Evolutionary conservation across 2,888 invertebrate species (phyloP), one percentile per base, ranked within the genome.

Genomic region (Agrochola lota): DNA sequence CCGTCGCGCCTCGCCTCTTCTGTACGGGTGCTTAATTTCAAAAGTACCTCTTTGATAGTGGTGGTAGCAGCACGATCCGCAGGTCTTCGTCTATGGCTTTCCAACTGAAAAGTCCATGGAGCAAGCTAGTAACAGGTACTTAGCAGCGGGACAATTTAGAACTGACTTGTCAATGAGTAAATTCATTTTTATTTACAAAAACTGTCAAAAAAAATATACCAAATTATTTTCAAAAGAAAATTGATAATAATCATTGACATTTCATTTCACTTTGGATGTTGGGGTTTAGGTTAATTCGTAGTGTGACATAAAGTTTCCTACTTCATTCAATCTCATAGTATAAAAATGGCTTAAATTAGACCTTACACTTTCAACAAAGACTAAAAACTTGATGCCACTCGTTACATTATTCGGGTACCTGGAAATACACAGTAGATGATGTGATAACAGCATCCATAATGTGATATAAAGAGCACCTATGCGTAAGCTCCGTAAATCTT

Each of bases 61-160:
- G 90, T 87, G 81, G 86, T 69, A 81, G 85, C 78, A 68, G 87
- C 79, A 52, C 71, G 62, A 69, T 75, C 80, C 80, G 83, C 74
- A 74, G 80, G 77, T 93, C 94, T 92, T 94, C 95, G 87, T 92
- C 90, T 91, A 90, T 80, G 89, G 90, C 89, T 91, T 94, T 91
- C 95, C 95, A 96, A 95, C 96, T 96, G 96, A 96, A 96, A 96
- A 96, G 96, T 94, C 96, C 96, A 96, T 95, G 93, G 93, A 94
- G 94, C 93, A 94, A 93, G 94, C 95, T 96, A 96, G 94, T 95
- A 95, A 93, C 89, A 91, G 89, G 92, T 88, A 90, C 92, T 92
- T 91, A 89, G 82, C 86, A 91, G 84, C 82, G 85, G 79, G 87
- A 87, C 80, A 81, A 80, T 68, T 60, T 87, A 90, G 91, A 91